Evolutionary conservation across 2,797 vertebrate species (phyloP).

Genomic region (Thamnophis elegans): DNA sequence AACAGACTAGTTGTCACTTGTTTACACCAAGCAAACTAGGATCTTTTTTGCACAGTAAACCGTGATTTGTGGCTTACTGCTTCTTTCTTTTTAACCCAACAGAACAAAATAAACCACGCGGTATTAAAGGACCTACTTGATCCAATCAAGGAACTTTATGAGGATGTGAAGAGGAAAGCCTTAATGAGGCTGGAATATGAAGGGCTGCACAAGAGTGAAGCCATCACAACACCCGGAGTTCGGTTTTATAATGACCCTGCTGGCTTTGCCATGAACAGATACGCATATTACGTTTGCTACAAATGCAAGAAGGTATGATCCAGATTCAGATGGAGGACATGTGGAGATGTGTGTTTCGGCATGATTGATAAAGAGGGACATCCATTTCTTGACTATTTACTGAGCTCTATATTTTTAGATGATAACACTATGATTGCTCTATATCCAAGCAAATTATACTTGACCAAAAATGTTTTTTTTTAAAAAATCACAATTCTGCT

Average conservation of each 20-base stretch:
- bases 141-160: conserved; percentile 97
- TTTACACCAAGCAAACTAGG: background rate
- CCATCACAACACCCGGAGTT: conserved; percentile 95
- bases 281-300: conserved; percentile 98
- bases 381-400: background rate
- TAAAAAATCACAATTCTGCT: background rate
- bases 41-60: background rate
- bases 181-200: conserved; percentile 98
- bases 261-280: conserved; percentile 99
- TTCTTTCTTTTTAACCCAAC: conserved; percentile 55
- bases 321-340: background rate
- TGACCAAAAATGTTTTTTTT: background rate
- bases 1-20: background rate
- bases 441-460: background rate
- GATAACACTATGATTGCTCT: background rate
- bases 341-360: background rate
- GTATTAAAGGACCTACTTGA: conserved; percentile 97
- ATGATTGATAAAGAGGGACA: background rate
- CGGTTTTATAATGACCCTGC: conserved; percentile 98
- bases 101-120: conserved; percentile 99
- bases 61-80: background rate
- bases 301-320: conserved; percentile 96
- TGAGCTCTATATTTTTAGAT: no score
- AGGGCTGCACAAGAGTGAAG: conserved; percentile 97
- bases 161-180: conserved; percentile 96